These are phyloP conservation scores for Prunella strophiata DNA, from an alignment of 2,797 vertebrate genomes.

Conservation along the genomic window DNA sequence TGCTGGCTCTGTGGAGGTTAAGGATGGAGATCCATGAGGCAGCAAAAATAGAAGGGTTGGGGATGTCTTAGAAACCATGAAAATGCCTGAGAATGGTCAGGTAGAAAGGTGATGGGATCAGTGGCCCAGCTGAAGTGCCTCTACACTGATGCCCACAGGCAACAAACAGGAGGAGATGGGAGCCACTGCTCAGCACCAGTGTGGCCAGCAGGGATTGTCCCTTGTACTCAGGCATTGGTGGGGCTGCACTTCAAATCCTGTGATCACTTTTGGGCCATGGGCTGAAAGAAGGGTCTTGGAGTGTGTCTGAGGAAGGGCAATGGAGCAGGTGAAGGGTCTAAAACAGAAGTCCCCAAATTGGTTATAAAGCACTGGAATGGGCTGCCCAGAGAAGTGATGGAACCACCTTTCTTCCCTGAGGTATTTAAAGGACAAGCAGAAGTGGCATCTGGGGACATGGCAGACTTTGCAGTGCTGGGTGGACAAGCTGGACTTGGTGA, in stretches of 20 bases:
- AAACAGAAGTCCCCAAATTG: fast-evolving
- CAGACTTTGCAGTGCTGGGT: not conserved
- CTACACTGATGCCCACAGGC: too few relatives aligned
- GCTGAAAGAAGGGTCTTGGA: not conserved
- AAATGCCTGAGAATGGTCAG: not conserved
- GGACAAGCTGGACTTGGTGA: not conserved
- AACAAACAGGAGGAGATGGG: not conserved
- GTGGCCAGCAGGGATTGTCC: not conserved
- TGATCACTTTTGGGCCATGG: not conserved
- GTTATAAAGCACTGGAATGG: not conserved
- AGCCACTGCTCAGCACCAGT: not conserved
- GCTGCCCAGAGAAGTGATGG: not conserved
- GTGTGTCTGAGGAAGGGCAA: too few relatives aligned
- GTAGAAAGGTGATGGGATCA: not conserved
- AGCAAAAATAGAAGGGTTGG: not conserved
- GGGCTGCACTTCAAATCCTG: not conserved
- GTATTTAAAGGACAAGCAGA: not conserved
- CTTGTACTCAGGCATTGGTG: fast-evolving
- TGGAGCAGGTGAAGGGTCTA: not conserved
- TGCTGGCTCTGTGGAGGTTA: not conserved
- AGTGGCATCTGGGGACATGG: not conserved
- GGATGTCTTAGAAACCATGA: not conserved
- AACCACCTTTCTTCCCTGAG: not conserved
- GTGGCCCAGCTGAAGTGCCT: not conserved
- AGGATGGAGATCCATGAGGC: not conserved